Evolutionary conservation across 2,888 invertebrate species (phyloP).

Genomic region (Myopa tessellatipennis): DNA sequence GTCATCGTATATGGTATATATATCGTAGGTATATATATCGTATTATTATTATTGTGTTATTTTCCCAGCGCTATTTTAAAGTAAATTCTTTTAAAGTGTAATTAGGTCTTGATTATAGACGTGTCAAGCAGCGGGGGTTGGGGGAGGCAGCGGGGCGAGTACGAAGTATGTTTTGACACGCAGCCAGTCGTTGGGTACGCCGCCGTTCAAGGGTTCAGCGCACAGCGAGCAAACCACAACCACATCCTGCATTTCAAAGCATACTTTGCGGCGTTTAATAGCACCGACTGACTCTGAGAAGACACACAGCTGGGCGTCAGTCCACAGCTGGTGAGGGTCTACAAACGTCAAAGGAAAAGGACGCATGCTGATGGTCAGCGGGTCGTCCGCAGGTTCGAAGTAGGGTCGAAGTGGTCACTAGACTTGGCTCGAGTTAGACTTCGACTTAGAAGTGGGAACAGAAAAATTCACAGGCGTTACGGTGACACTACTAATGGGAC

Average conservation of each 20-base stretch:
- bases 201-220: constrained; percentile 49
- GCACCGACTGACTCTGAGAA: background rate
- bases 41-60: constrained; percentile 1
- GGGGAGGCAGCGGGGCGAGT: background rate
- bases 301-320: no score
- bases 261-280: constrained; percentile 23
- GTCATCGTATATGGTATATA: background rate
- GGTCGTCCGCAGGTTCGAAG: background rate
- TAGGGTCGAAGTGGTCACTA: background rate
- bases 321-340: constrained; percentile 47
- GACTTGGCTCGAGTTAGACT: no score
- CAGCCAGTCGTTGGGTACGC: constrained; percentile 56
- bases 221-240: constrained; percentile 39
- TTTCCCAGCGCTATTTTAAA: constrained; percentile 13
- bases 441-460: no score
- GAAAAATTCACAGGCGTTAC: constrained; percentile 5
- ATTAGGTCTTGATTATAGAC: constrained; percentile 49
- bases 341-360: background rate
- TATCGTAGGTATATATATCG: background rate
- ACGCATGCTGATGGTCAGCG: background rate
- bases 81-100: constrained; percentile 46
- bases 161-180: constrained; percentile 61
- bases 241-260: constrained; percentile 10
- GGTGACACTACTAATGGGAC: constrained; percentile 13
- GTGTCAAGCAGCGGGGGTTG: constrained; percentile 46